phyloP scores from a whole-genome alignment of 2,888 invertebrate genomes.

The Sphaerophoria rueppellii region DNA sequence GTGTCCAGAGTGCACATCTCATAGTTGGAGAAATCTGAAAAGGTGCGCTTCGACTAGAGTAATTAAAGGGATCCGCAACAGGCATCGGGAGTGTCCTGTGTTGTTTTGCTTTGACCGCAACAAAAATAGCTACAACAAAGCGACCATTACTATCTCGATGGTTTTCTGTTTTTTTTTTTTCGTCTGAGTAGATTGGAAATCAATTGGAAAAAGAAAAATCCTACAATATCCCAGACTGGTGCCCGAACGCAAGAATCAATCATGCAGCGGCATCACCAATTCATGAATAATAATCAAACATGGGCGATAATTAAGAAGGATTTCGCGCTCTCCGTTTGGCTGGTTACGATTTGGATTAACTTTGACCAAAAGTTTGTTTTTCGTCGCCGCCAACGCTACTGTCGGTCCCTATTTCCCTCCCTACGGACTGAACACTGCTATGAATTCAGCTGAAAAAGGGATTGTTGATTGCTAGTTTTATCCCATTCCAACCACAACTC shows the following conservation, averaged over 20 bases:
- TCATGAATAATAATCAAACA: slow-evolving; percentile 74
- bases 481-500: slow-evolving; percentile 45
- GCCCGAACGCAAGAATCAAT: slow-evolving; percentile 58
- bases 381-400: too few species aligned
- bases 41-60: slow-evolving; percentile 24
- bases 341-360: slow-evolving; percentile 1
- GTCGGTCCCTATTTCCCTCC: background rate
- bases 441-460: slow-evolving; percentile 21
- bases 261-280: slow-evolving; percentile 37
- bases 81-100: slow-evolving; percentile 48
- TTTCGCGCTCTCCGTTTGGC: slow-evolving; percentile 47
- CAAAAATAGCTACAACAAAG: slow-evolving; percentile 46
- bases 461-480: slow-evolving; percentile 36
- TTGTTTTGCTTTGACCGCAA: slow-evolving; percentile 43
- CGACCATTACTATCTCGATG: slow-evolving; percentile 30
- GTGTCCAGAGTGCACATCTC: background rate
- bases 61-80: slow-evolving; percentile 66
- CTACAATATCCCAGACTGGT: background rate
- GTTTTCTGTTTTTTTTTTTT: background rate
- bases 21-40: background rate
- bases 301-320: slow-evolving; percentile 74
- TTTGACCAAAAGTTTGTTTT: too few species aligned
- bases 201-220: slow-evolving; percentile 53
- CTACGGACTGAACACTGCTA: background rate
- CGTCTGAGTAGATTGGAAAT: slow-evolving; percentile 50